phyloP scores from a whole-genome alignment of 2,888 invertebrate species.

The Dinocampus coccinellae region DNA sequence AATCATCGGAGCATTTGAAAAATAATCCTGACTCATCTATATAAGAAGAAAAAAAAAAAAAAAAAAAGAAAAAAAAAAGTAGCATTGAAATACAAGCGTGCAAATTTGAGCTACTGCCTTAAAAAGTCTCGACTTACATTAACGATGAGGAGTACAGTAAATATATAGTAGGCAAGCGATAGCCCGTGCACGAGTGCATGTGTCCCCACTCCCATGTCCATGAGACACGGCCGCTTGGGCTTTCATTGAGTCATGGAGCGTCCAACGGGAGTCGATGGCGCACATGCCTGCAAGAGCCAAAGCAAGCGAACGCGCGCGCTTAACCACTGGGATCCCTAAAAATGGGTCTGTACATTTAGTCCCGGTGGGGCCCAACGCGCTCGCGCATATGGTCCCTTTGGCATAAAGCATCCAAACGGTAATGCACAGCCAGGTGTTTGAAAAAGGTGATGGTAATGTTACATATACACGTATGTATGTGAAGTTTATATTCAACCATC shows the following conservation, averaged over 20 bases:
- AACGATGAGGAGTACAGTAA: not conserved
- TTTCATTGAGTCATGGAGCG: constrained; percentile 21
- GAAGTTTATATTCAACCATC: no score
- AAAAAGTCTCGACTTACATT: constrained; percentile 30
- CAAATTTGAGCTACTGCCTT: not conserved
- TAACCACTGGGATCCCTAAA: constrained; percentile 53
- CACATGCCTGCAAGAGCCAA: constrained; percentile 54
- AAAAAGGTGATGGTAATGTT: constrained; percentile 62
- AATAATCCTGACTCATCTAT: not conserved
- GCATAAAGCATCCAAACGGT: constrained; percentile 60
- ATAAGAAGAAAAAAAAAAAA: not conserved
- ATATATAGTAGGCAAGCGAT: not conserved
- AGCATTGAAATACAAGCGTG: not conserved
- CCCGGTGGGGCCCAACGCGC: constrained; percentile 65
- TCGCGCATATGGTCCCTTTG: constrained; percentile 64
- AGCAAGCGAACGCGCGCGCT: not conserved
- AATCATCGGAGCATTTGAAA: not conserved
- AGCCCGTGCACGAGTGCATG: not conserved
- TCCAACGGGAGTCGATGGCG: constrained; percentile 44
- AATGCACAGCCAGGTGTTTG: constrained; percentile 68
- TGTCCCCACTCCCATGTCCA: not conserved
- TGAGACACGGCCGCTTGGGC: not conserved
- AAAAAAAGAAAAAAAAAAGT: not conserved
- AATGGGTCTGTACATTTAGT: constrained; percentile 69
- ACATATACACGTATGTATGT: constrained; percentile 52